Base-by-base conservation (phyloP, 2,888 invertebrate genomes). In the Peribatodes rhomboidaria region DNA sequence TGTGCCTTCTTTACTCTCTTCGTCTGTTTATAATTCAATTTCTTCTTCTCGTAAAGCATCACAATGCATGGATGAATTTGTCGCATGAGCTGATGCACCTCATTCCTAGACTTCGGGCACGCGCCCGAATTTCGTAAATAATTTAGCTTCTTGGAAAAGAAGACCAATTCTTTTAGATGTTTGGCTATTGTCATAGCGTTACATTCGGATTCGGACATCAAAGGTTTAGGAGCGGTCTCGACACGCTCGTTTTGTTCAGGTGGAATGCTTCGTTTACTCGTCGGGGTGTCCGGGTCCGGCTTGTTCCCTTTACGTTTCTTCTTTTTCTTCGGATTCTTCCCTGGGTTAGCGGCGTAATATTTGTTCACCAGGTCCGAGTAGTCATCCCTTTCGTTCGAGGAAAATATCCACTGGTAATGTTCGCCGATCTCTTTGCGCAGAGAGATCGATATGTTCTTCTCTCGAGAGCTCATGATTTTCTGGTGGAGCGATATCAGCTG, bases 351-450 rank as follows among this genome's bases (percentile, higher is more conserved):
- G 13, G 64, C 61, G 56, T 86, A 82, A 68, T 86, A 92, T 69
- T 78, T 85, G 46, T 82, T 77, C 2, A 92, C 71, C 49, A 92
- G 76, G 41, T 90, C 85, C 1, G 69, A 72, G 71, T 93, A 94
- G 71, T 94, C 92, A 54, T 84, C 73, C 65, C 93, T 82, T 3
- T 87, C 88, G 2, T 76, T 70, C 10, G 94, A 76, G 0, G 94
- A 89, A 71, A 95, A 95, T 72, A 95, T 93, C 50, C 85, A 77
- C 53, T 88, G 87, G 77, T 91, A 94, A 74, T 94, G 94, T 54
- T 88, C 78, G 35, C 91, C 92, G 35, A 95, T 94, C 73, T 94
- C 88, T 16, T 86, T 83, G 1, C 95, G 92, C 27, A 94, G 22
- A 9, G 87, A 78, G 0, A 74, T 59, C 0, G 93, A 73, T 62